A percentile compares a stretch with the other conserved stretches of the same genome.
Conservation (phyloP, 2,888 invertebrate genomes). For the Tetheella fluctuosa region DNA sequence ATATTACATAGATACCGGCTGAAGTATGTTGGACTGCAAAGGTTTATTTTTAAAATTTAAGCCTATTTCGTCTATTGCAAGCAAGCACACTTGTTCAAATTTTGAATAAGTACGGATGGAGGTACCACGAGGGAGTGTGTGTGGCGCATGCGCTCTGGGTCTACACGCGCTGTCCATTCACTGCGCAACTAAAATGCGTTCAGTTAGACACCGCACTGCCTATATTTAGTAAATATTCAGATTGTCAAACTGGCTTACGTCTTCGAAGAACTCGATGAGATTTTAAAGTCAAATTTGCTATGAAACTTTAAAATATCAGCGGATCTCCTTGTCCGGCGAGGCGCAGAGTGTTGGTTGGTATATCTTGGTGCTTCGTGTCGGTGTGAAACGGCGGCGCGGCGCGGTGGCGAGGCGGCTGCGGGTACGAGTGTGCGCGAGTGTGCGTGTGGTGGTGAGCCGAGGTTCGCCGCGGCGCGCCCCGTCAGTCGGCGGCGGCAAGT, state of each 20-base stretch:
- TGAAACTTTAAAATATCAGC: slow-evolving; percentile 77
- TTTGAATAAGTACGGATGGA: slow-evolving; percentile 47
- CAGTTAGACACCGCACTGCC: slow-evolving; percentile 50
- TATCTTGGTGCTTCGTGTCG: slow-evolving; percentile 42
- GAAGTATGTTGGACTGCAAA: too few species aligned
- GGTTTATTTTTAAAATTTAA: neutral
- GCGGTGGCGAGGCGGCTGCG: slow-evolving; percentile 35
- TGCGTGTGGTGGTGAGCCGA: slow-evolving; percentile 73
- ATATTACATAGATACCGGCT: too few species aligned
- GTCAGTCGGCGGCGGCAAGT: slow-evolving; percentile 82
- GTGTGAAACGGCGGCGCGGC: slow-evolving; percentile 46
- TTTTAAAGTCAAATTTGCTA: slow-evolving; percentile 81
- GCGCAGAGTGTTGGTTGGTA: slow-evolving; percentile 41
- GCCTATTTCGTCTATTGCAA: neutral
- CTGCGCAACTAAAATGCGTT: slow-evolving; percentile 72
- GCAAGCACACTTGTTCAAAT: slow-evolving; percentile 8
- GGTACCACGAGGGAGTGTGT: slow-evolving; percentile 59
- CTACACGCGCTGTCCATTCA: slow-evolving; percentile 74
- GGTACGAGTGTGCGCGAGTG: slow-evolving; percentile 67
- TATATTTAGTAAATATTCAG: slow-evolving; percentile 69
- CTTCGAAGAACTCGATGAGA: slow-evolving; percentile 62
- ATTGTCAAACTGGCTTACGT: slow-evolving; percentile 56
- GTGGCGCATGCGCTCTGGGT: slow-evolving; percentile 75
- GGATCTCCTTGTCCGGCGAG: slow-evolving; percentile 55
- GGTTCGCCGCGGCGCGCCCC: slow-evolving; percentile 77